Evolutionary conservation across 2,888 invertebrate species (phyloP), one percentile per base, ranked within the genome.

Genomic region (Myathropa florea): DNA sequence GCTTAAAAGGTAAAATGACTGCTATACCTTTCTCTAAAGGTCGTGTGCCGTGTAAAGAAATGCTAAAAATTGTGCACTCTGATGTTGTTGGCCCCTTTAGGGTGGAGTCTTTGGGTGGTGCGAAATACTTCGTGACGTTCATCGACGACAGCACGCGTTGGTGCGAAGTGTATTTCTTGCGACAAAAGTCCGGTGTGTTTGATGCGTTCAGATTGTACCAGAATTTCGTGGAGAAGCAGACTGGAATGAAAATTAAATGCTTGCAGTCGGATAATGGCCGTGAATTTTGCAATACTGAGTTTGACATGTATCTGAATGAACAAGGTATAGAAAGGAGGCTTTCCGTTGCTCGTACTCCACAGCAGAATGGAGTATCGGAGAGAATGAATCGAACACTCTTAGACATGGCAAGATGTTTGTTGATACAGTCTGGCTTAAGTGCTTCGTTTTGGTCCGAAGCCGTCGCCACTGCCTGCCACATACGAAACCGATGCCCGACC

Each of bases 291-390:
- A 88, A 73, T 30, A 36, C 33, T n/a, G n/a, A n/a, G n/a, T n/a
- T n/a, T n/a, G n/a, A n/a, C n/a, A n/a, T n/a, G n/a, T n/a, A n/a
- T n/a, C n/a, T n/a, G n/a, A n/a, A n/a, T n/a, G n/a, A n/a, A n/a
- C n/a, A n/a, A n/a, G n/a, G n/a, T n/a, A n/a, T n/a, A n/a, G n/a
- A n/a, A n/a, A n/a, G n/a, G n/a, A n/a, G n/a, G n/a, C n/a, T 28
- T 28, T 28, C 30, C 2, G 10, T 30, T 10, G 30, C 7, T 10
- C 7, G n/a, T n/a, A n/a, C n/a, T n/a, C n/a, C n/a, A n/a, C n/a
- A n/a, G n/a, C n/a, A 89, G 82, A 90, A 90, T 68, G 89, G 89
- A 26, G 86, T 90, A 10, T 89, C 90, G 0, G 90, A 90, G 80
- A 72, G 90, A 24, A 89, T 86, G 55, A n/a, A 90, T 23, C 46